phyloP scores from a whole-genome alignment of 2,888 invertebrate genomes.

The Lithophane leautieri region DNA sequence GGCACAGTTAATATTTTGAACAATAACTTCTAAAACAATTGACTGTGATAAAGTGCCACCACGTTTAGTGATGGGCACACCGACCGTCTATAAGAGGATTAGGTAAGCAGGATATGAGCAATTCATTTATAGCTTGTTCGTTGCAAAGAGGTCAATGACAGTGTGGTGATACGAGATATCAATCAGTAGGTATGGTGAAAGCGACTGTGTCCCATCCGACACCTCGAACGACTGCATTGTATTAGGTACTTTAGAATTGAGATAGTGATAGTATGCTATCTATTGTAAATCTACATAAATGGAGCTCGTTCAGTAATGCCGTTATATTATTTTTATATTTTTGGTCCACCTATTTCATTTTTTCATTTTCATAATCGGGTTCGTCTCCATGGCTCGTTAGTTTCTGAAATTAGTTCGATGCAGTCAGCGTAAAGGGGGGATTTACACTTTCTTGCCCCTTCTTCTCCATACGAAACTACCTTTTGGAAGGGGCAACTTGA shows the following conservation, averaged over 20 bases:
- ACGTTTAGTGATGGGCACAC: constrained; percentile 65
- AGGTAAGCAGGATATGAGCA: constrained; percentile 81
- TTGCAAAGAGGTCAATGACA: constrained; percentile 83
- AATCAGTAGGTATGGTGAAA: constrained; percentile 57
- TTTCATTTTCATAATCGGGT: no score
- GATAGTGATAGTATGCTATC: neutral
- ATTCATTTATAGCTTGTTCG: constrained; percentile 78
- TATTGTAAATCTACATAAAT: no score
- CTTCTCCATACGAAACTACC: neutral
- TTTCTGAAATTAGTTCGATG: neutral
- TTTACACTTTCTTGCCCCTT: neutral
- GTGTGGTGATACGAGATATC: constrained; percentile 69
- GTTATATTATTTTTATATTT: neutral
- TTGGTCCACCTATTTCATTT: neutral
- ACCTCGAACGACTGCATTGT: neutral
- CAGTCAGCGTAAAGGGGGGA: no score
- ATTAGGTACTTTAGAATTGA: neutral
- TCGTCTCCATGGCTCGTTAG: neutral
- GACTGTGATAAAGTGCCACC: constrained; percentile 62
- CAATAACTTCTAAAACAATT: constrained; percentile 45
- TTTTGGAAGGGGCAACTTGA: no score
- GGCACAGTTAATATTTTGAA: constrained; percentile 72
- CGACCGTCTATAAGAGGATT: constrained; percentile 72
- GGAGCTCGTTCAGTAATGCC: no score
- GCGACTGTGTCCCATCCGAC: constrained; percentile 24